Evolutionary conservation across 2,888 invertebrate species (phyloP).

Genomic region (Andrena haemorrhoa): DNA sequence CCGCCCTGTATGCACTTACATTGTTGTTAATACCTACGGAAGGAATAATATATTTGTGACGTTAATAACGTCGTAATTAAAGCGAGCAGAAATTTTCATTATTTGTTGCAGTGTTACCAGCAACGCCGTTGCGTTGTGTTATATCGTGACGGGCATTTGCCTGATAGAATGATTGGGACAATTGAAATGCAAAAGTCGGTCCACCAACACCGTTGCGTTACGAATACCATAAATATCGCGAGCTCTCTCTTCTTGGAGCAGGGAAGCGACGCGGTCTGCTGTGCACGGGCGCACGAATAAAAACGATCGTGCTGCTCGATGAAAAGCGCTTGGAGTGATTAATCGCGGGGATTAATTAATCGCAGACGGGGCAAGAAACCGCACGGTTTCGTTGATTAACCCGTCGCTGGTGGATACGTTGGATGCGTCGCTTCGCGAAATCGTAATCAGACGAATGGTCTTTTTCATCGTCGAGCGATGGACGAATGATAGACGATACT

Average conservation of each 20-base stretch:
- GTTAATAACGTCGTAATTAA: conserved; percentile 8
- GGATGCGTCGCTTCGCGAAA: conserved; percentile 63
- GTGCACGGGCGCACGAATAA: conserved; percentile 33
- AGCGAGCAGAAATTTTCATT: no score
- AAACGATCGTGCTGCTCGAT: conserved; percentile 61
- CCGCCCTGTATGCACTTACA: neutral
- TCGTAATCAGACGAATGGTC: conserved; percentile 71
- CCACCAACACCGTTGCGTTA: no score
- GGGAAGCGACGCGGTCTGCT: neutral
- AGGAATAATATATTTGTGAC: neutral
- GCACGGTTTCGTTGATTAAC: conserved; percentile 71
- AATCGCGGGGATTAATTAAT: conserved; percentile 71
- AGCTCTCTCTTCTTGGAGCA: neutral
- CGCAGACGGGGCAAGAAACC: conserved; percentile 63
- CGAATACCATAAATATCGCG: conserved; percentile 1
- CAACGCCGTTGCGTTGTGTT: no score
- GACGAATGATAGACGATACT: conserved; percentile 43
- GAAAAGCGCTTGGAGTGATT: conserved; percentile 66
- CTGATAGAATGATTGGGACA: neutral
- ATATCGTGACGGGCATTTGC: no score
- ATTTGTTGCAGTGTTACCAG: no score
- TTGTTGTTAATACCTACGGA: neutral
- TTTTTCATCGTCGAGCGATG: conserved; percentile 65
- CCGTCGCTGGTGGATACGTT: conserved; percentile 51
- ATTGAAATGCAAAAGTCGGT: conserved; percentile 30